A percentile compares a stretch with the other conserved stretches of the same genome.
These are phyloP conservation scores for Pteruthius melanotis DNA, from an alignment of 2,113 vertebrate genomes.

Conservation along the genomic window DNA sequence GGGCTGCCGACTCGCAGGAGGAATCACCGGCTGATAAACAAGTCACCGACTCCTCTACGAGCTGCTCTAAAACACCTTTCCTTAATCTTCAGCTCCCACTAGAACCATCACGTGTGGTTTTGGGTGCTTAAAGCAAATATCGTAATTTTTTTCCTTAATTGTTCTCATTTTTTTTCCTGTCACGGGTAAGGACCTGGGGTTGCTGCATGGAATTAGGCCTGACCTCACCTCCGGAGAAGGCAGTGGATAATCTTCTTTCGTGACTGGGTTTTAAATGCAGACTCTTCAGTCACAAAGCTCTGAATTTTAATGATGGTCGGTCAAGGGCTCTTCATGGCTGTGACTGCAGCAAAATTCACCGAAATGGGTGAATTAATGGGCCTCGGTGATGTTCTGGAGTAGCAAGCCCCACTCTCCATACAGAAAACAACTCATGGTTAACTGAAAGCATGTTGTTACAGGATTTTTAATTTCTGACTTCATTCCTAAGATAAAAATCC, in stretches of 20 bases:
- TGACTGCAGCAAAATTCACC: neutral
- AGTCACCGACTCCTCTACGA: neutral
- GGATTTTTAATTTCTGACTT: neutral
- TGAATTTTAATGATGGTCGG: neutral
- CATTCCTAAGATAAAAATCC: neutral
- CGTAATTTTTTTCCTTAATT: rapidly evolving
- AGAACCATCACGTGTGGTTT: neutral
- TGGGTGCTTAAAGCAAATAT: neutral
- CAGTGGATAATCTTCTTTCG: neutral
- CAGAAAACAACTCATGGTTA: neutral
- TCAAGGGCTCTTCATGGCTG: neutral
- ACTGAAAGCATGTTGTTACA: neutral
- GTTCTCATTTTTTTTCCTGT: neutral
- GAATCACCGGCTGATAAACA: neutral
- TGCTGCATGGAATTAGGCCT: neutral
- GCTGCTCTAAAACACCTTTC: neutral
- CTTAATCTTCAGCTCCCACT: neutral
- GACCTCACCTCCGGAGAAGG: neutral
- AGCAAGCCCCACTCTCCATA: rapidly evolving
- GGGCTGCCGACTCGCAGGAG: neutral
- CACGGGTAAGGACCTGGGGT: neutral
- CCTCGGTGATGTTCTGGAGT: neutral
- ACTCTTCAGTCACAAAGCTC: neutral
- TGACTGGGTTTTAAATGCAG: neutral
- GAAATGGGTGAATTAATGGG: neutral